Base-by-base conservation (phyloP, 2,888 invertebrate species). In the Parnassius mnemosyne region DNA sequence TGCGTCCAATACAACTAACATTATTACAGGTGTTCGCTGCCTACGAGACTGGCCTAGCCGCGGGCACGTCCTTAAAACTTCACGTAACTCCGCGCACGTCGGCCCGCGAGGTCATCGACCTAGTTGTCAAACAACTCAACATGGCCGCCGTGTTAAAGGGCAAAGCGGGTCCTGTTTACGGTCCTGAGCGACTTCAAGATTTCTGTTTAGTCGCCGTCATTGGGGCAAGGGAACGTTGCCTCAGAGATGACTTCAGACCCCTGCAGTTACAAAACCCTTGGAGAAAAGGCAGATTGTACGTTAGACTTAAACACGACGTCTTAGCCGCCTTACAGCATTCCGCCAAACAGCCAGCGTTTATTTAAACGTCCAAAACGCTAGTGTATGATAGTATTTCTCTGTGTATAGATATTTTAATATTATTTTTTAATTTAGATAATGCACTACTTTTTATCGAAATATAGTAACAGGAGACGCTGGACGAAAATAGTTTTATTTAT, bases 181-280 rank as follows among this genome's bases (percentile, higher is more conserved):
- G 95, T 0, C 94, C 95, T 2, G 97, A 97, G 60, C 95, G 96
- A 81, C 88, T 97, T 65, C 94, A 94, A 65, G 97, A 97, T 80
- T 98, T 98, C 85, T 98, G 98, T 81, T 93, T 99, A 53, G 98
- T 98, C 3, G 97, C 98, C 0, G 98, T 99, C 42, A 97, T 99
- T 63, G 99, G 99, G 0, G 97, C 98, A 0, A 90, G 98, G 44
- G 99, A 99, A 78, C 93, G 99, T 64, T 98, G 99, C 76, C 92
- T 99, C 9, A 91, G 98, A 5, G 98, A 99, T 77, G 98, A 99
- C 81, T 99, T 98, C 81, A 96, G 97, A 75, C 97, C 98, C 0
- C 91, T 99, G 20, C 96, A 97, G 73, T 91, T 99, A 60, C 98
- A 98, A 82, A 97, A 97, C 83, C 98, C 98, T 0, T 99, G 99